These are phyloP conservation scores for Acanthosepion pharaonis DNA, from an alignment of 2,888 invertebrate genomes.

Conservation along the genomic window DNA sequence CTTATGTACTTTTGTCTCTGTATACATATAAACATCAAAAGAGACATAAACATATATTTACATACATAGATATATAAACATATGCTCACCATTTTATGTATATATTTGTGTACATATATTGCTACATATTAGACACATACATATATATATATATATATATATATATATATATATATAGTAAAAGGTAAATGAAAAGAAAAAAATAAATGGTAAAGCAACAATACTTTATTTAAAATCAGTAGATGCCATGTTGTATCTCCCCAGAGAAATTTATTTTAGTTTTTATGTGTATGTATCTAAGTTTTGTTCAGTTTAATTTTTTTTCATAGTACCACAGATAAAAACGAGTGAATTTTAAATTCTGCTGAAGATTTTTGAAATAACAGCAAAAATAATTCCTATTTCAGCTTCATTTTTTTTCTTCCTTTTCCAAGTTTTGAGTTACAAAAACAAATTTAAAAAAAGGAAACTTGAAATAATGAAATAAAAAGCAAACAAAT, in stretches of 20 bases:
- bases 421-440: neutral
- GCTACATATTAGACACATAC: too few species aligned
- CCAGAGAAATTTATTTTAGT: neutral
- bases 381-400: conserved; percentile 20
- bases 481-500: neutral
- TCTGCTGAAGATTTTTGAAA: conserved; percentile 14
- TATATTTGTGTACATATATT: too few species aligned
- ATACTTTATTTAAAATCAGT: conserved; percentile 2
- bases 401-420: neutral
- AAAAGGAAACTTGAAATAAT: neutral
- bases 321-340: neutral
- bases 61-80: too few species aligned
- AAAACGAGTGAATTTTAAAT: conserved; percentile 13
- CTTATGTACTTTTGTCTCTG: too few species aligned
- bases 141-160: neutral
- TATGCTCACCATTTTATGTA: too few species aligned
- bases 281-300: neutral
- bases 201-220: neutral
- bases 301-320: neutral
- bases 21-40: too few species aligned
- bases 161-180: neutral
- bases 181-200: neutral
- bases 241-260: conserved; percentile 33
- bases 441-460: neutral
- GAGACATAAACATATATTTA: too few species aligned